A percentile compares a stretch with the other conserved stretches of the same genome.
Evolutionary conservation across 2,888 invertebrate genomes (phyloP).

Genomic region (Hyles lineata): DNA sequence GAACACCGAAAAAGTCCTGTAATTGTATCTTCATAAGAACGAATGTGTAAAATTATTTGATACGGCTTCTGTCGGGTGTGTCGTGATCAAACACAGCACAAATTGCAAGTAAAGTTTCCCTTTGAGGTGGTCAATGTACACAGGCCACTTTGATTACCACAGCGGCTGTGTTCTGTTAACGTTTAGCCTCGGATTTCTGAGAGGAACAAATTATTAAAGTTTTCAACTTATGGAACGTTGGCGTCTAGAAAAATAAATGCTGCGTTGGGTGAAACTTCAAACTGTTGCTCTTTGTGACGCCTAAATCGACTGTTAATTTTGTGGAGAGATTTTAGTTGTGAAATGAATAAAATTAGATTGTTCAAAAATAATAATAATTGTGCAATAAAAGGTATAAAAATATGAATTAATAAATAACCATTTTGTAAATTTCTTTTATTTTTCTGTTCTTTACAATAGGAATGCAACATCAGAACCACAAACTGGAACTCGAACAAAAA

Average conservation of each 20-base stretch:
- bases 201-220: slow-evolving; percentile 37
- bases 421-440: too few species aligned
- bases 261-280: not conserved
- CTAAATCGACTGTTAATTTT: not conserved
- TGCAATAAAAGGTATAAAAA: too few species aligned
- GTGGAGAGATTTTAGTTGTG: not conserved
- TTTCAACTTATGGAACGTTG: slow-evolving; percentile 25
- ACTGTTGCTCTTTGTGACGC: not conserved
- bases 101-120: slow-evolving; percentile 62
- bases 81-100: slow-evolving; percentile 35
- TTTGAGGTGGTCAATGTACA: slow-evolving; percentile 57
- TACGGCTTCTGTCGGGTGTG: not conserved
- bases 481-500: too few species aligned
- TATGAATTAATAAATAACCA: too few species aligned
- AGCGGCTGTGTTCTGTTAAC: slow-evolving; percentile 33
- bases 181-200: slow-evolving; percentile 42
- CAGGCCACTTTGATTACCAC: slow-evolving; percentile 47
- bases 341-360: not conserved
- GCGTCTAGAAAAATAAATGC: slow-evolving; percentile 12
- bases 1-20: too few species aligned
- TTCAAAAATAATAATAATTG: not conserved
- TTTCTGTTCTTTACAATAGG: too few species aligned
- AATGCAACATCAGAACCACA: too few species aligned
- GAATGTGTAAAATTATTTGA: not conserved
- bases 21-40: not conserved